phyloP scores from a whole-genome alignment of 1,140 invertebrate species.

The Eulimnadia texana region DNA sequence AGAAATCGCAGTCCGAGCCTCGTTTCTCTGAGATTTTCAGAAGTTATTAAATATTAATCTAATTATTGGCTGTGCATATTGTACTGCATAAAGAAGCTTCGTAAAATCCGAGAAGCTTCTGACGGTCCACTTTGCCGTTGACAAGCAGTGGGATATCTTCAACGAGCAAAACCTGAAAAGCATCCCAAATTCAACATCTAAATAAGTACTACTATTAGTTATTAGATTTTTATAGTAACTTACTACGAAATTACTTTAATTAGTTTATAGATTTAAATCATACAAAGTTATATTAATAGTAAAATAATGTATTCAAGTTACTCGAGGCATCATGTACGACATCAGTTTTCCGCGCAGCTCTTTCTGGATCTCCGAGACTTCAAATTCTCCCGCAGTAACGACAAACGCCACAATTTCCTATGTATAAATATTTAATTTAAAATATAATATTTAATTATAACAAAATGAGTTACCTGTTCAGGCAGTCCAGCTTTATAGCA shows the following conservation, averaged over 20 bases:
- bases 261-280: too few relatives aligned
- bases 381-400: constrained; percentile 37
- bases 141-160: constrained; percentile 58
- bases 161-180: constrained; percentile 45
- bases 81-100: constrained; percentile 26
- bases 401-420: constrained; percentile 6
- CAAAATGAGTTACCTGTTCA: constrained; percentile 33
- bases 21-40: too few relatives aligned
- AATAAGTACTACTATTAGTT: not conserved
- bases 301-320: constrained; percentile 20
- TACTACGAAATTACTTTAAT: too few relatives aligned
- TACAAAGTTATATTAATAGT: too few relatives aligned
- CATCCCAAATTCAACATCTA: too few relatives aligned
- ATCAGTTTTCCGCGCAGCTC: constrained; percentile 30
- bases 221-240: not conserved
- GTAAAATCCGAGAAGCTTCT: constrained; percentile 52
- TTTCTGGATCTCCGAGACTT: constrained; percentile 51
- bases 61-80: too few relatives aligned
- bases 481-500: constrained; percentile 60
- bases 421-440: too few relatives aligned
- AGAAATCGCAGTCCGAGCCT: too few relatives aligned
- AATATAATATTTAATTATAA: too few relatives aligned
- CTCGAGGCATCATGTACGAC: constrained; percentile 60
- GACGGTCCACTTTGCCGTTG: constrained; percentile 73
- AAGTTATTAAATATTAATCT: too few relatives aligned